Evolutionary conservation across 2,888 invertebrate genomes (phyloP), one percentile per base, ranked within the genome.

Genomic region (Perizoma flavofasciatum): DNA sequence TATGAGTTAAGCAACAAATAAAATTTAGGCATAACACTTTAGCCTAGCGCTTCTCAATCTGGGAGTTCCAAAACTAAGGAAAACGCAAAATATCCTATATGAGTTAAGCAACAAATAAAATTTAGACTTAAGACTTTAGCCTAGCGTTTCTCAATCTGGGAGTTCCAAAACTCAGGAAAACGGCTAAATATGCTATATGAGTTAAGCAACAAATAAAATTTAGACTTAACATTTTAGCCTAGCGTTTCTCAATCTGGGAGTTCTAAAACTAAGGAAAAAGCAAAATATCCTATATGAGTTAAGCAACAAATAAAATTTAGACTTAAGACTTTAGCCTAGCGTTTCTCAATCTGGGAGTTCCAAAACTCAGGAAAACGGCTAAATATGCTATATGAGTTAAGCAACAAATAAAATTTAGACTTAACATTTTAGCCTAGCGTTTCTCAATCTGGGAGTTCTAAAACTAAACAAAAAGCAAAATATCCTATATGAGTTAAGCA

Each of bases 381-480:
- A n/a, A 35, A 35, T 35, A 35, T 35, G 5, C 5, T 35, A n/a
- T n/a, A n/a, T n/a, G n/a, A n/a, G n/a, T n/a, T n/a, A n/a, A n/a
- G n/a, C n/a, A n/a, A n/a, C n/a, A n/a, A n/a, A n/a, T n/a, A n/a
- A n/a, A n/a, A n/a, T n/a, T n/a, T n/a, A n/a, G n/a, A n/a, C n/a
- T n/a, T n/a, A n/a, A n/a, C n/a, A n/a, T n/a, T n/a, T n/a, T n/a
- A n/a, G n/a, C n/a, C n/a, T n/a, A n/a, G n/a, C n/a, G n/a, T n/a
- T n/a, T n/a, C n/a, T n/a, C n/a, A n/a, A n/a, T n/a, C n/a, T n/a
- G n/a, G n/a, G n/a, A n/a, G n/a, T n/a, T n/a, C n/a, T n/a, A n/a
- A n/a, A n/a, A n/a, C n/a, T n/a, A n/a, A n/a, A 33, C 40, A 11
- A 49, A 50, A 50, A 50, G n/a, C 34, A 46, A 50, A 56, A 50